These are phyloP conservation scores for Drosophila subquinaria DNA, from an alignment of 2,888 invertebrate genomes.

Conservation along the genomic window DNA sequence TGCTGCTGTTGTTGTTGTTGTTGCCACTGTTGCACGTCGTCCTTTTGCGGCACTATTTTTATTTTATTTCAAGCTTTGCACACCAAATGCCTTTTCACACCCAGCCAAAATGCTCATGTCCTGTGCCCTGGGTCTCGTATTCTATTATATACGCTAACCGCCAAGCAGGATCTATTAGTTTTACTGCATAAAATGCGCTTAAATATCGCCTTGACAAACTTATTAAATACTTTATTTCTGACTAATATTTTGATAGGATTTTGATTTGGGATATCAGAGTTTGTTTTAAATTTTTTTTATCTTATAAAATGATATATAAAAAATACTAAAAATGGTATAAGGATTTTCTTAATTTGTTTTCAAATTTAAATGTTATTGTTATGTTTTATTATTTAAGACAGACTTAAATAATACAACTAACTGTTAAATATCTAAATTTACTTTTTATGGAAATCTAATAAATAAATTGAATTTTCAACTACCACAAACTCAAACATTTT, in stretches of 20 bases:
- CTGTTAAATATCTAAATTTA: no score
- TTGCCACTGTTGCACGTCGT: conserved; percentile 43
- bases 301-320: no score
- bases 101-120: conserved; percentile 71
- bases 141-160: conserved; percentile 43
- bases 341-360: no score
- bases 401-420: no score
- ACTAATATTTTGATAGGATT: not conserved
- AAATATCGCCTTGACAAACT: no score
- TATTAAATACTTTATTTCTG: no score
- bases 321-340: no score
- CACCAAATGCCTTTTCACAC: conserved; percentile 79
- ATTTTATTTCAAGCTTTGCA: conserved; percentile 65
- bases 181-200: not conserved
- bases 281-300: no score
- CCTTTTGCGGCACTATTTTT: conserved; percentile 58
- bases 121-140: conserved; percentile 52
- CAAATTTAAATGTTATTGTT: no score
- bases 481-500: not conserved
- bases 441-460: no score
- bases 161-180: not conserved
- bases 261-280: not conserved
- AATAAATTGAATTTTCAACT: no score
- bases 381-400: no score
- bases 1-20: conserved; percentile 46